Conservation (phyloP, 2,797 vertebrate genomes). For the Nyctalus aviator region DNA sequence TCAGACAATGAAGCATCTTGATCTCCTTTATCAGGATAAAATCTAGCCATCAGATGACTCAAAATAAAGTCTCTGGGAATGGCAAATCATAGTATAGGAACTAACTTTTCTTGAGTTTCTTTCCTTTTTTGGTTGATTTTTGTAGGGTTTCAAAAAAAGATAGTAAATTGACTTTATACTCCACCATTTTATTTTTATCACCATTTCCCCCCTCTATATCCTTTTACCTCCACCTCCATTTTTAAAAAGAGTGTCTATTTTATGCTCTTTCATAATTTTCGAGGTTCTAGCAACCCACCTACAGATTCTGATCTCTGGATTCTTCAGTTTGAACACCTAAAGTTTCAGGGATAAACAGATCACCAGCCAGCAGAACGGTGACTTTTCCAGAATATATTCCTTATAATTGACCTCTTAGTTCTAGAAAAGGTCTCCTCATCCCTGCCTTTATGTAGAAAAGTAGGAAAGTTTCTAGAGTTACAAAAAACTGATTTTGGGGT, state of each 20-base stretch:
- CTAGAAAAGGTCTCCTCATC: neutral
- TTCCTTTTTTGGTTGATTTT: neutral
- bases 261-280: neutral
- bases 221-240: neutral
- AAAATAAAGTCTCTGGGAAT: constrained; percentile 11
- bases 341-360: neutral
- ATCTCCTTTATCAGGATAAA: constrained; percentile 21
- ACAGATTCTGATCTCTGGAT: neutral
- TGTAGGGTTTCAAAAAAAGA: neutral
- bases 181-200: neutral
- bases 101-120: neutral
- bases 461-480: neutral
- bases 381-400: neutral
- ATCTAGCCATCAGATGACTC: neutral
- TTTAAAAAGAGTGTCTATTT: neutral
- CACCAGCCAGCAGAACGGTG: neutral
- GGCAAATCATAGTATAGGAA: neutral
- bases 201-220: neutral
- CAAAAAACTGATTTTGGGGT: neutral
- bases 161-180: neutral
- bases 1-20: neutral
- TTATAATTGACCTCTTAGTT: neutral
- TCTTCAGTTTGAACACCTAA: neutral
- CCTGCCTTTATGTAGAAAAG: neutral
- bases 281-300: neutral